phyloP scores from a whole-genome alignment of 2,888 invertebrate genomes.

The Epinotia ramella region DNA sequence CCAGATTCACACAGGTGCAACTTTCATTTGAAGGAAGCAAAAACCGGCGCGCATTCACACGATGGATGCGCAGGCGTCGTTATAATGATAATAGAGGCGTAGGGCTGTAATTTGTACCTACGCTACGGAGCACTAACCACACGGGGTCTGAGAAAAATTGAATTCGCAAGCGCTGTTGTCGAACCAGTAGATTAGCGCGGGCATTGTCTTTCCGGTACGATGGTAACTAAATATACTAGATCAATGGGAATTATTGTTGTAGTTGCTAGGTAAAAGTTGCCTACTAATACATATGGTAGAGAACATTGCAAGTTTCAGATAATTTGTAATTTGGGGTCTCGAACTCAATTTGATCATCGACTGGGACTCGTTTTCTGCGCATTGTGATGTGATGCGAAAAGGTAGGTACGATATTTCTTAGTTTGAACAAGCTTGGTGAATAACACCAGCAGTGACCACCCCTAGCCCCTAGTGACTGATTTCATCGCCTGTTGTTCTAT shows the following conservation, averaged over 20 bases:
- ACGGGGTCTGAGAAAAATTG: background rate
- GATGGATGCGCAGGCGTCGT: conserved; percentile 55
- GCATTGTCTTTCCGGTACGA: conserved; percentile 8
- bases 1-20: conserved; percentile 79
- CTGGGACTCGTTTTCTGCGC: too few relatives aligned
- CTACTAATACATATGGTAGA: background rate
- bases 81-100: conserved; percentile 47
- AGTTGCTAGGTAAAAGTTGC: background rate
- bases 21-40: conserved; percentile 82
- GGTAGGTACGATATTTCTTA: too few relatives aligned
- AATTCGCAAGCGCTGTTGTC: conserved; percentile 15
- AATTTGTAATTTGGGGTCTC: too few relatives aligned
- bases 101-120: conserved; percentile 38
- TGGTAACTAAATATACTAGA: background rate
- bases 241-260: background rate
- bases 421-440: background rate
- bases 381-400: too few relatives aligned
- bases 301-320: background rate
- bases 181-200: conserved; percentile 14
- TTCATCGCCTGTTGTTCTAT: background rate
- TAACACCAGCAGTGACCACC: background rate
- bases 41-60: conserved; percentile 79
- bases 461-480: background rate
- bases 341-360: too few relatives aligned
- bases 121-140: background rate